Conservation (phyloP, 2,113 vertebrate species). For the Anarrhichthys ocellatus region DNA sequence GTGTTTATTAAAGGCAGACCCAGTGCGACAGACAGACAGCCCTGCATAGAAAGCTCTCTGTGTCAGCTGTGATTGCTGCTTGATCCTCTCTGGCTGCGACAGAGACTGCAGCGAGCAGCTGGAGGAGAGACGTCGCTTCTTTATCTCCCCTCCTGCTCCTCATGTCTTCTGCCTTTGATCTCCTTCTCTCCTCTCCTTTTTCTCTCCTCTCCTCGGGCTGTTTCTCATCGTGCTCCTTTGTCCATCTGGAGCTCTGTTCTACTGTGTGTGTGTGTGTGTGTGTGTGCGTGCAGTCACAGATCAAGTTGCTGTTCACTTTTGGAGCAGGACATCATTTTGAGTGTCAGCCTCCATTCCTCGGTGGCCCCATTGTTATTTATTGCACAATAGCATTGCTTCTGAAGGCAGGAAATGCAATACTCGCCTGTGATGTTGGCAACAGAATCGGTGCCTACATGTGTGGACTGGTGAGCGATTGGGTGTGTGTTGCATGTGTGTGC, state of each 20-base stretch:
- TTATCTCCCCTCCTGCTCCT: slow-evolving; percentile 54
- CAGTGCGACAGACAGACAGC: slow-evolving; percentile 7
- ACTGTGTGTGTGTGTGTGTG: slow-evolving; percentile 30
- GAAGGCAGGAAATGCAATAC: slow-evolving; percentile 39
- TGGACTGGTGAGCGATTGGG: not conserved
- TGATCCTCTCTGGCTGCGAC: slow-evolving; percentile 29
- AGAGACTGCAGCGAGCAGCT: slow-evolving; percentile 53
- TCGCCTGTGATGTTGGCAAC: slow-evolving; percentile 1
- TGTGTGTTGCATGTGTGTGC: not conserved
- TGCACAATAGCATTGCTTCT: slow-evolving; percentile 15
- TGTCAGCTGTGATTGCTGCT: slow-evolving; percentile 47
- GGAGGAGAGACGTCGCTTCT: slow-evolving; percentile 53
- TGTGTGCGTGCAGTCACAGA: slow-evolving; percentile 16
- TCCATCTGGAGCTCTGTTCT: slow-evolving; percentile 58
- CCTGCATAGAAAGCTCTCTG: slow-evolving; percentile 6
- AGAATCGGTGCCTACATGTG: slow-evolving; percentile 3
- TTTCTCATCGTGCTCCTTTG: slow-evolving; percentile 55
- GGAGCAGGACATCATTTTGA: slow-evolving; percentile 38
- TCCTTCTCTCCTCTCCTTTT: slow-evolving; percentile 23
- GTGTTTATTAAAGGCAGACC: not conserved
- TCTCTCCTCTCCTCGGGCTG: slow-evolving; percentile 49
- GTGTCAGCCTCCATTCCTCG: slow-evolving; percentile 24
- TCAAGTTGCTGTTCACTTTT: slow-evolving; percentile 56
- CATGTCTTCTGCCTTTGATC: slow-evolving; percentile 64
- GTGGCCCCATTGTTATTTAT: slow-evolving; percentile 44